These are phyloP conservation scores for Willisornis vidua DNA, from an alignment of 2,113 vertebrate genomes.

Conservation along the genomic window DNA sequence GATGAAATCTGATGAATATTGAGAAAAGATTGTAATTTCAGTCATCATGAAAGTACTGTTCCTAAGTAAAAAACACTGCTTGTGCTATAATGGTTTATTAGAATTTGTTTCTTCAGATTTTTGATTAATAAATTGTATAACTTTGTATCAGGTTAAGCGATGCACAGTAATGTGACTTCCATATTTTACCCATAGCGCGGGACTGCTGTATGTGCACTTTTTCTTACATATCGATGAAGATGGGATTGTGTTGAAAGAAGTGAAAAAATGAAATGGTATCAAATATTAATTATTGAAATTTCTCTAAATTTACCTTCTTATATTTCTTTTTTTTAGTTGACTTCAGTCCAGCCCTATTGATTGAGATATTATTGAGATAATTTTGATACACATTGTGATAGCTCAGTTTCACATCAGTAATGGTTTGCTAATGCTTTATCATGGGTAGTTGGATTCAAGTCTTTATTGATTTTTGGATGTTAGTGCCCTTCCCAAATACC, in stretches of 20 bases:
- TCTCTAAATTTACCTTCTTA: not conserved
- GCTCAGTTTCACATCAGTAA: not conserved
- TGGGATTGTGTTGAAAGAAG: not conserved
- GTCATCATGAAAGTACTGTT: not conserved
- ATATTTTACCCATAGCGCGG: not conserved
- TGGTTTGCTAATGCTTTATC: not conserved
- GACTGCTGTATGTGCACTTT: not conserved
- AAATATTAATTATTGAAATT: not conserved
- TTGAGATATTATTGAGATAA: not conserved
- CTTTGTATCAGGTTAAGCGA: not conserved
- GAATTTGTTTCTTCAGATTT: not conserved
- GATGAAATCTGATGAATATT: not conserved
- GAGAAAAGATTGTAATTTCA: not conserved
- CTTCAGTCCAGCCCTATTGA: not conserved
- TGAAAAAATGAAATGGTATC: not conserved
- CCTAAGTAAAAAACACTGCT: not conserved
- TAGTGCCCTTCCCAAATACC: not conserved
- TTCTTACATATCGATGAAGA: not conserved
- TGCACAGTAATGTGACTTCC: not conserved
- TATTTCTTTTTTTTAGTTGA: not conserved
- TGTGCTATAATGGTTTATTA: not conserved
- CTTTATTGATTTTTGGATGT: not conserved
- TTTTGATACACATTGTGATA: not conserved
- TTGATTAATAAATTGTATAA: not conserved
- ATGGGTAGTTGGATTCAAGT: not conserved